Evolutionary conservation across 2,797 vertebrate genomes (phyloP).

Genomic region (Clarias fuscus): DNA sequence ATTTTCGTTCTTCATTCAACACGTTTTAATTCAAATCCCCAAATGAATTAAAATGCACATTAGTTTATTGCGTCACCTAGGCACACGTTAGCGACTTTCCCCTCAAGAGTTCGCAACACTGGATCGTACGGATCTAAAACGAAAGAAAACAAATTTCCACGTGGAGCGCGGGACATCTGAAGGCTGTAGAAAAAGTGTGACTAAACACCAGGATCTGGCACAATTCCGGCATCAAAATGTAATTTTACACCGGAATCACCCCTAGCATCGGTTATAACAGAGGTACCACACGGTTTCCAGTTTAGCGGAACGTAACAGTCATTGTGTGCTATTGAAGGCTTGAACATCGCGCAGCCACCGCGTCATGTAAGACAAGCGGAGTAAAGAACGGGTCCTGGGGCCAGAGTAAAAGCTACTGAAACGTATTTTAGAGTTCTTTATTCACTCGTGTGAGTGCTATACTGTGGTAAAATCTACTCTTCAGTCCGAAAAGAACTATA

Average conservation of each 20-base stretch:
- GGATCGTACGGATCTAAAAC: not conserved
- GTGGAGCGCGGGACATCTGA: conserved; percentile 3
- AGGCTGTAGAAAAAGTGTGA: not conserved
- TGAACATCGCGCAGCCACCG: not conserved
- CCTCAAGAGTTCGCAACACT: not conserved
- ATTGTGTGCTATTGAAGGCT: not conserved
- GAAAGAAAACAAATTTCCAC: conserved; percentile 15
- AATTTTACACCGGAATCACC: not conserved
- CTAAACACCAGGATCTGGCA: not conserved
- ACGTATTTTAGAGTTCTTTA: not conserved
- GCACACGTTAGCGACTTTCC: not conserved
- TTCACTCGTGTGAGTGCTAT: not conserved
- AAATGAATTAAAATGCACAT: not conserved
- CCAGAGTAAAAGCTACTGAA: not conserved
- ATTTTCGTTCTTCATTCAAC: not conserved
- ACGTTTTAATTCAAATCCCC: not conserved
- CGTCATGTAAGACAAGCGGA: not conserved
- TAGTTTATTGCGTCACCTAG: not conserved
- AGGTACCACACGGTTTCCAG: not conserved
- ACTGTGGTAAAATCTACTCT: not conserved
- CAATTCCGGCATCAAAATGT: too few relatives aligned
- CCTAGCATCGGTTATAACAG: not conserved
- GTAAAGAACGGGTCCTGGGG: not conserved
- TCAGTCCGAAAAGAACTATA: not conserved
- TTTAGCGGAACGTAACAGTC: not conserved